A percentile compares a stretch with the other conserved stretches of the same genome.
phyloP scores from a whole-genome alignment of 1,140 invertebrate genomes.

The Drosophila dunni region DNA sequence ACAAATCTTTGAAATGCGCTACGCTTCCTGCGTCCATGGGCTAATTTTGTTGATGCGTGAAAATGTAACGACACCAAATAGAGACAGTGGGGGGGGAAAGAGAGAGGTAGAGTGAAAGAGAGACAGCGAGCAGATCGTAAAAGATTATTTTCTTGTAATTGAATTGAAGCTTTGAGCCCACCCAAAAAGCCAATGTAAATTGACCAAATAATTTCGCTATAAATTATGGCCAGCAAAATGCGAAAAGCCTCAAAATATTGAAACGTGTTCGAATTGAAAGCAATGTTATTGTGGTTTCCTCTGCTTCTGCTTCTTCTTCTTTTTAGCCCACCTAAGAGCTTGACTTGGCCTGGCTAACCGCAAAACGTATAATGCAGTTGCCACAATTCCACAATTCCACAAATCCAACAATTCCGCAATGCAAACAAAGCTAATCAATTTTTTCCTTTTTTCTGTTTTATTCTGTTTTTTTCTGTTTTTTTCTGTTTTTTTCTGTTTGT shows the following conservation, averaged over 20 bases:
- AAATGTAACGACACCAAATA: slow-evolving; percentile 49
- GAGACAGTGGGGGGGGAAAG: neutral
- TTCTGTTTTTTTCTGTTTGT: slow-evolving; percentile 18
- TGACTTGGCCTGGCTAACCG: slow-evolving; percentile 11
- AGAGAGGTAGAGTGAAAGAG: neutral
- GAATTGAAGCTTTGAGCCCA: slow-evolving; percentile 54
- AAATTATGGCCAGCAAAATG: slow-evolving; percentile 66
- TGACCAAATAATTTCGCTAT: slow-evolving; percentile 77
- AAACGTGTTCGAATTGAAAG: slow-evolving; percentile 69
- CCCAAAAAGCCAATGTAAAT: slow-evolving; percentile 59
- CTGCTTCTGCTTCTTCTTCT: neutral
- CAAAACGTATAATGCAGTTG: slow-evolving; percentile 14
- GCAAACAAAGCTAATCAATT: slow-evolving; percentile 58
- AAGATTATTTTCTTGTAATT: slow-evolving; percentile 29
- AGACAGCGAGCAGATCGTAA: slow-evolving; percentile 9
- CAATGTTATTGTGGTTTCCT: slow-evolving; percentile 1
- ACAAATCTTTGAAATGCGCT: slow-evolving; percentile 70
- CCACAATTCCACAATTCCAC: too few species aligned
- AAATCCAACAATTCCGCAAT: neutral
- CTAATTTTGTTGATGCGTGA: slow-evolving; percentile 71
- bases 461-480: neutral
- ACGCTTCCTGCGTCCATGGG: slow-evolving; percentile 73
- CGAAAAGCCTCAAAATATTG: slow-evolving; percentile 69
- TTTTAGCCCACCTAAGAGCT: slow-evolving; percentile 41
- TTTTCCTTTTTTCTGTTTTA: slow-evolving; percentile 61